Evolutionary conservation across 2,113 vertebrate genomes (phyloP).

Genomic region (Desmodus rotundus): DNA sequence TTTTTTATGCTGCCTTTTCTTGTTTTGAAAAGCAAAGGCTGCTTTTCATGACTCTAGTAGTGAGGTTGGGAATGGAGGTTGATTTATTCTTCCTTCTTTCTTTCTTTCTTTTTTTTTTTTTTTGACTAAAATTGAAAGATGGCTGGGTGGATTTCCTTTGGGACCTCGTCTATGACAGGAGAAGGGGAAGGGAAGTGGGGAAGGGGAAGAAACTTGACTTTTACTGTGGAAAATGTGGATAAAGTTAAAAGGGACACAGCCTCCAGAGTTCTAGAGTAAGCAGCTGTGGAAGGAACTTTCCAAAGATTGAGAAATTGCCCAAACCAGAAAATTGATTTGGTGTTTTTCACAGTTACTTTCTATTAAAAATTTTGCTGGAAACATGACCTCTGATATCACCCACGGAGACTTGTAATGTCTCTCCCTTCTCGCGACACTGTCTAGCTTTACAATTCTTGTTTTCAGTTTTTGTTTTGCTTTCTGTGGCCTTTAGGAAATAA

Average conservation of each 20-base stretch:
- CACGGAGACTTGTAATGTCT: background rate
- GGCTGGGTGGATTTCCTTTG: constrained; percentile 33
- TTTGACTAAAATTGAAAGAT: constrained; percentile 13
- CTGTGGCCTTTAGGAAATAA: constrained; percentile 37
- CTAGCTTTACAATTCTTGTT: constrained; percentile 28
- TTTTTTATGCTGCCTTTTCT: background rate
- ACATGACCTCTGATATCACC: background rate
- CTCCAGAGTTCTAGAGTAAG: background rate
- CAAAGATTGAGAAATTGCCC: constrained; percentile 29
- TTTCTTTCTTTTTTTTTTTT: background rate
- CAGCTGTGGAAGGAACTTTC: background rate
- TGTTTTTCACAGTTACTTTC: constrained; percentile 25
- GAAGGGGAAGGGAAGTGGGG: background rate
- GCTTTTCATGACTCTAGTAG: background rate
- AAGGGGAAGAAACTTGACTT: background rate
- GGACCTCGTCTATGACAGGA: background rate
- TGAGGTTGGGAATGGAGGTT: background rate
- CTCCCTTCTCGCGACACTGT: background rate
- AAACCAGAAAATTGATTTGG: background rate
- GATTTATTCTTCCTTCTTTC: background rate
- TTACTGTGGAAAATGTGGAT: constrained; percentile 43
- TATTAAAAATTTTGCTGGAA: constrained; percentile 57
- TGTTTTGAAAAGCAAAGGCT: background rate
- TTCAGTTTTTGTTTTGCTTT: constrained; percentile 51
- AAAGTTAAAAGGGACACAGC: constrained; percentile 37